Evolutionary conservation across 92 coral and sea anemone genomes (phyloP).

Genomic region (Zoanthus sociatus): DNA sequence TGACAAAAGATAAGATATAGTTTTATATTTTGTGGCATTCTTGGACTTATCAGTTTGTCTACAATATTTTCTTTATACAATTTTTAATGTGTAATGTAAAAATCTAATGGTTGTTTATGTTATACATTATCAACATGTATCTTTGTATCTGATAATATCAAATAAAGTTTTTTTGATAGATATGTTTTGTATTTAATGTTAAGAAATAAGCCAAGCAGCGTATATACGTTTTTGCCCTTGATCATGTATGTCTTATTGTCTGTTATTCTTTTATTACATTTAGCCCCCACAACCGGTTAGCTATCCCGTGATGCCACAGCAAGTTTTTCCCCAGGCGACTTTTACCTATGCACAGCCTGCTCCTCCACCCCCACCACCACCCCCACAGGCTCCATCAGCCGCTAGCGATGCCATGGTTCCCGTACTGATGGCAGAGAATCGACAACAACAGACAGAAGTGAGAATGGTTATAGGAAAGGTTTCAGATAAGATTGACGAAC

Average conservation of each 20-base stretch:
- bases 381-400: constrained; percentile 74
- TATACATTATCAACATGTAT: no score
- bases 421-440: constrained; percentile 95
- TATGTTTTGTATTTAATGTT: no score
- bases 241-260: neutral
- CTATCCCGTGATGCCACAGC: constrained; percentile 80
- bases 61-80: no score
- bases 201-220: no score
- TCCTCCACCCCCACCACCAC: constrained; percentile 69
- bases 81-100: no score
- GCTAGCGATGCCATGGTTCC: constrained; percentile 97
- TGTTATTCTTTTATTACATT: neutral
- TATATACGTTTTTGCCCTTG: neutral
- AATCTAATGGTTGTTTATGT: no score
- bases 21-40: no score
- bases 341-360: constrained; percentile 64
- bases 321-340: constrained; percentile 63
- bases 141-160: no score
- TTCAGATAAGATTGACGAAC: constrained; percentile 90
- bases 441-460: constrained; percentile 96
- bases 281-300: constrained; percentile 71
- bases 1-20: no score
- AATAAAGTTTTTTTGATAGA: no score
- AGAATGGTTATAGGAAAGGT: constrained; percentile 93
- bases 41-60: no score